Evolutionary conservation across 2,113 vertebrate species (phyloP).

Genomic region (Ptychochromis oligacanthus): DNA sequence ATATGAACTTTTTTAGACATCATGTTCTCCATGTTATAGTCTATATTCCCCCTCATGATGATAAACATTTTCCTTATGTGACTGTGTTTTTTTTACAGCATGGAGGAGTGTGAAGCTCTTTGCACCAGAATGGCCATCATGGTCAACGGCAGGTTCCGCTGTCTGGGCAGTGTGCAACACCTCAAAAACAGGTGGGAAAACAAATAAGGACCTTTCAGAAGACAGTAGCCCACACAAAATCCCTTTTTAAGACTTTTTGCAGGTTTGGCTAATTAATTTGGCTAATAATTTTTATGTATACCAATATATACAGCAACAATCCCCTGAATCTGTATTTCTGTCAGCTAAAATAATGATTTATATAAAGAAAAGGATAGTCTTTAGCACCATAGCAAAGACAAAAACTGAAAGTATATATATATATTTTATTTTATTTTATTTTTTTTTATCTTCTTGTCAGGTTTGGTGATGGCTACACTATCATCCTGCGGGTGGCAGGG

Average conservation of each 20-base stretch:
- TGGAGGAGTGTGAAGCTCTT: constrained; percentile 98
- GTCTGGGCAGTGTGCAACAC: constrained; percentile 96
- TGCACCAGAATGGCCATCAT: constrained; percentile 99
- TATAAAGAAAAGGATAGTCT: background rate
- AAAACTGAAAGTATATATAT: background rate
- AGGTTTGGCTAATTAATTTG: no score
- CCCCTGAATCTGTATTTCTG: background rate
- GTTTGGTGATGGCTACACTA: constrained; percentile 98
- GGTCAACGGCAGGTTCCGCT: constrained; percentile 97
- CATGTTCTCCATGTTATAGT: background rate
- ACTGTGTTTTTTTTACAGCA: constrained; percentile 77
- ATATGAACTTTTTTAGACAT: background rate
- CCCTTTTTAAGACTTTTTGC: background rate
- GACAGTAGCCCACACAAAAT: background rate
- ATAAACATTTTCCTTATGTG: background rate
- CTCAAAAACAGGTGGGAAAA: constrained; percentile 91
- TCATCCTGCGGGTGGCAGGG: constrained; percentile 93
- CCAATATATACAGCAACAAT: background rate
- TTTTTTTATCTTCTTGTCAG: constrained; percentile 64
- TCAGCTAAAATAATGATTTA: background rate
- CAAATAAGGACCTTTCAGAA: background rate
- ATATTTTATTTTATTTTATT: no score
- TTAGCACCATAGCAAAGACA: background rate
- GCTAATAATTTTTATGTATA: background rate
- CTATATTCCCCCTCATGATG: background rate